phyloP scores from a whole-genome alignment of 1,140 invertebrate genomes.

The Drosophila trapezifrons region DNA sequence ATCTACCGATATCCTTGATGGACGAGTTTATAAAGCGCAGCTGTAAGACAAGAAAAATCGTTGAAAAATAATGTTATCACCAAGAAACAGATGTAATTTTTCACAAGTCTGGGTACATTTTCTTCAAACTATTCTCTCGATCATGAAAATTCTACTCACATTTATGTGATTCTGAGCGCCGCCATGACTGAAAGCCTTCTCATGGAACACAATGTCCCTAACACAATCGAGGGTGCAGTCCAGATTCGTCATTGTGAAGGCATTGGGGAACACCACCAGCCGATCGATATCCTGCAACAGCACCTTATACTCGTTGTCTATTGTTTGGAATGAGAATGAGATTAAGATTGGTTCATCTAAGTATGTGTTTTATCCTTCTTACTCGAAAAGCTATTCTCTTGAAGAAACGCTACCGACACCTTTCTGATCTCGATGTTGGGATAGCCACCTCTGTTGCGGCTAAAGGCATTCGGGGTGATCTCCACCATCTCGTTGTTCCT shows the following conservation, averaged over 20 bases:
- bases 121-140: too few relatives aligned
- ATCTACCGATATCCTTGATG: conserved; percentile 55
- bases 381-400: conserved; percentile 58
- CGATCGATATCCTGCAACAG: conserved; percentile 45
- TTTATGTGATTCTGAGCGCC: conserved; percentile 48
- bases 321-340: neutral
- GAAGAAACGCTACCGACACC: conserved; percentile 52
- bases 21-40: conserved; percentile 53
- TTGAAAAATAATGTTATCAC: too few relatives aligned
- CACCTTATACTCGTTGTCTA: conserved; percentile 64
- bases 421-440: conserved; percentile 68
- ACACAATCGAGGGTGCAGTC: conserved; percentile 57
- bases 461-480: conserved; percentile 59
- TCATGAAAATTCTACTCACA: conserved; percentile 63
- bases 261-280: conserved; percentile 54
- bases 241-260: conserved; percentile 67
- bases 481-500: conserved; percentile 62
- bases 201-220: conserved; percentile 41
- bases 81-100: too few relatives aligned
- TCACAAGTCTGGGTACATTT: too few relatives aligned
- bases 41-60: too few relatives aligned
- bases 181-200: conserved; percentile 61
- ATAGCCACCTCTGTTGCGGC: conserved; percentile 65
- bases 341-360: neutral
- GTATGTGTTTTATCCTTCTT: conserved; percentile 12